phyloP scores from a whole-genome alignment of 1,140 invertebrate genomes.

The Drosophila ananassae region DNA sequence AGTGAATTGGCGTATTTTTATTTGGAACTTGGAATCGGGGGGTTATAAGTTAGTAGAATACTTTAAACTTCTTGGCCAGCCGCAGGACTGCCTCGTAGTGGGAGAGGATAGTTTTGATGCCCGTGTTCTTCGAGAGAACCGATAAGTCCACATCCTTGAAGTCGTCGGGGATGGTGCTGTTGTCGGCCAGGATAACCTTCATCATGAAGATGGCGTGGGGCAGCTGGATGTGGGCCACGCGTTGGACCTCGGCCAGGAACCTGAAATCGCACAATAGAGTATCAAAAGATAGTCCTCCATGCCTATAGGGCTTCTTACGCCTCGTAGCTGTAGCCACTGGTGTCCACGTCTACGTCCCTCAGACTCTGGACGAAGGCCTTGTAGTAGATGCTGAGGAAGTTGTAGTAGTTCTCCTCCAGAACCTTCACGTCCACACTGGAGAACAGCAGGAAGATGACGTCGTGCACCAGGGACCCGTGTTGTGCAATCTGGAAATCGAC shows the following conservation, averaged over 20 bases:
- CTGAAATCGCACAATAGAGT: slow-evolving; percentile 25
- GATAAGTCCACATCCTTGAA: slow-evolving; percentile 70
- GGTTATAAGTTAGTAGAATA: slow-evolving; percentile 50
- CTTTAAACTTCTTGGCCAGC: slow-evolving; percentile 61
- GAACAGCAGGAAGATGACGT: slow-evolving; percentile 86
- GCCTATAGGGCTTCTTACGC: slow-evolving; percentile 38
- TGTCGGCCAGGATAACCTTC: slow-evolving; percentile 70
- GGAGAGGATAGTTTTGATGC: slow-evolving; percentile 40
- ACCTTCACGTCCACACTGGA: slow-evolving; percentile 85
- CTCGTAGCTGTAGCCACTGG: slow-evolving; percentile 54
- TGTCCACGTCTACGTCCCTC: slow-evolving; percentile 60
- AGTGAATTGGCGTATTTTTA: too few relatives aligned
- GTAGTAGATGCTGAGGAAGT: slow-evolving; percentile 85
- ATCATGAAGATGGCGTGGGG: slow-evolving; percentile 76
- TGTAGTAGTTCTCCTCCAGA: slow-evolving; percentile 83
- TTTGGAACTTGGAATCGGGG: background rate
- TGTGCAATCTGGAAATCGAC: slow-evolving; percentile 87
- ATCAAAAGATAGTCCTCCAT: background rate
- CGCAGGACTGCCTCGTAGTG: slow-evolving; percentile 66
- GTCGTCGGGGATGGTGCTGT: slow-evolving; percentile 64
- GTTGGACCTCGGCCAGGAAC: slow-evolving; percentile 65
- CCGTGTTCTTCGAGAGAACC: slow-evolving; percentile 59
- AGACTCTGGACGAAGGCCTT: slow-evolving; percentile 84
- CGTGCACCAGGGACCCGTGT: slow-evolving; percentile 85
- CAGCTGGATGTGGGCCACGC: slow-evolving; percentile 61